Evolutionary conservation across 1,140 invertebrate species (phyloP), one percentile per base, ranked within the genome.

Genomic region (Caenorhabditis briggsae): DNA sequence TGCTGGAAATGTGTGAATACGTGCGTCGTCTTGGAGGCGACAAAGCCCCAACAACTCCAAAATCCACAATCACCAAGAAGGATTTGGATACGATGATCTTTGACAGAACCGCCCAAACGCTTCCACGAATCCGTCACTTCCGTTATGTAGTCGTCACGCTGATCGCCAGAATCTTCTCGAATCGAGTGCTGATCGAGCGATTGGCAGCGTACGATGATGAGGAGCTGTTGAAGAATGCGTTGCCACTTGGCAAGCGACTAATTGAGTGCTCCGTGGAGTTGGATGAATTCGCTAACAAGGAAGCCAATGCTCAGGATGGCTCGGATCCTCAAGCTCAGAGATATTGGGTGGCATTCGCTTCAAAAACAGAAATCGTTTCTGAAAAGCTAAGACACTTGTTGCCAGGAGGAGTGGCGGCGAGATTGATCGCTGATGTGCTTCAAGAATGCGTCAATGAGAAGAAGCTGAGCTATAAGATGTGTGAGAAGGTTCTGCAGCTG

Each of bases 401-500:
- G 2, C 88, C 88, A 50, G 86, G 82, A 59, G 64, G 82, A 11
- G 88, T 88, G 6, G 86, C 86, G 9, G 88, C 82, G 6, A 64
- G 83, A 23, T 20, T 88, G 7, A 88, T 88, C 46, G 53, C 83
- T 56, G 74, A 84, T 25, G 82, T 88, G 2, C 82, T 88, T 23
- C 70, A 82, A 20, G 70, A 78, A n/a, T 78, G 70, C 41, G 70
- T 78, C 3, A 50, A 9, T 20, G 86, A 88, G 18, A 82, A 88
- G 46, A 88, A 88, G 82, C 82, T 74, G 3, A 56, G 87, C 14
- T 64, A 25, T 20, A 74, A 65, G 53, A 56, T 88, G 70, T 64
- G 88, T 20, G 88, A 88, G 33, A 88, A 88, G 70, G 86, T 87
- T 12, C 86, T 88, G 2, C 88, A 88, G 61, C 70, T 88, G 18